A percentile compares a stretch with the other conserved stretches of the same genome.
phyloP scores from a whole-genome alignment of 2,113 vertebrate species.

The Pipra filicauda region DNA sequence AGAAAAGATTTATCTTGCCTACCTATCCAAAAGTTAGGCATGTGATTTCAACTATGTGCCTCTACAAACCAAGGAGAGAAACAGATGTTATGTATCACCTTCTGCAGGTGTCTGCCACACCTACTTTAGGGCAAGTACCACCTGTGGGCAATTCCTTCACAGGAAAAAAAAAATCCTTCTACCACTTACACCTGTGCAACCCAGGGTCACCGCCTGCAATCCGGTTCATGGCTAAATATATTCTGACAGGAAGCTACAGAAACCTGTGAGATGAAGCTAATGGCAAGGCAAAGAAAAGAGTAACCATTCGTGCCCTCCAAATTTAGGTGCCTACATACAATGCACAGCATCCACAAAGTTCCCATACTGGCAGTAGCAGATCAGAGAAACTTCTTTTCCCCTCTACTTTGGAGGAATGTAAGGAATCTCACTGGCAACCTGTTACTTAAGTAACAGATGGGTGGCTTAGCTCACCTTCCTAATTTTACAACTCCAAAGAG shows the following conservation, averaged over 20 bases:
- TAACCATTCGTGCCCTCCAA: neutral
- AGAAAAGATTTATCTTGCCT: neutral
- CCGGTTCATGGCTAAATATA: neutral
- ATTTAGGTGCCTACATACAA: neutral
- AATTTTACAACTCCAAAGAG: neutral
- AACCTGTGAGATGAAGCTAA: neutral
- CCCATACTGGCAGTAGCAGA: neutral
- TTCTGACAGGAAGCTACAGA: neutral
- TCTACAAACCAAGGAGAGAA: constrained; percentile 1
- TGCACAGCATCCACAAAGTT: neutral
- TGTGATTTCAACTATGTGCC: neutral
- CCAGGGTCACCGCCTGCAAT: neutral
- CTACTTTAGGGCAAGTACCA: neutral
- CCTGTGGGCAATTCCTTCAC: neutral
- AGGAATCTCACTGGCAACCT: neutral
- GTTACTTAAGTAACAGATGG: neutral
- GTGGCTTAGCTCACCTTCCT: neutral
- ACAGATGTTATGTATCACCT: neutral
- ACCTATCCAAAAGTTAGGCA: neutral
- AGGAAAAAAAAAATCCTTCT: neutral
- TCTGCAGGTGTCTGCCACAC: constrained; percentile 2
- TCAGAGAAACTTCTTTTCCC: neutral
- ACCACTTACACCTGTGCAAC: neutral
- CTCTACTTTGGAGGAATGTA: neutral
- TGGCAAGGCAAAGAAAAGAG: neutral